Evolutionary conservation across 2,113 vertebrate species (phyloP), one percentile per base, ranked within the genome.

Genomic region (Zapornia atra): DNA sequence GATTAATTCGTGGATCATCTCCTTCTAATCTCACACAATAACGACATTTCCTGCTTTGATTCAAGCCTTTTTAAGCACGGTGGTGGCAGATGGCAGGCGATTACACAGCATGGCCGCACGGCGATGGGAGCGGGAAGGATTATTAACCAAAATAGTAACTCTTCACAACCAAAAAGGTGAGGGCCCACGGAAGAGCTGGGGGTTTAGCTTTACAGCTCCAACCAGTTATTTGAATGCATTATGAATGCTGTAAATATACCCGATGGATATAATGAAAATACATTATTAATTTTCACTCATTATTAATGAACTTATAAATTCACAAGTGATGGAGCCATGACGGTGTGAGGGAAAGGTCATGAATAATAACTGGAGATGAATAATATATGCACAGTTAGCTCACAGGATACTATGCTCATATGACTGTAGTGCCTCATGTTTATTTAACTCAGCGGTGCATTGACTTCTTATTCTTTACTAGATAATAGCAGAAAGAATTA

Each of bases 241-340:
- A 96, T 96, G 89, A 94, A 97, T 90, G 94, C 82, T 94, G 96
- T 97, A 97, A 96, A 97, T 96, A 96, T 26, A 94, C 82, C 89
- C 76, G 59, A 76, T 85, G 68, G 94, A 93, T 96, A 94, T 86
- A 96, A 95, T 48, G 13, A 94, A 96, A 92, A 96, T 97, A 38
- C 81, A 97, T 97, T 97, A 97, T 97, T 97, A 97, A 97, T 96
- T 95, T 68, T 34, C 91, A 91, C 94, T 87, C 82, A 97, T 97
- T 97, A 97, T 97, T 97, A 95, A 97, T 96, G 96, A 95, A 90
- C 86, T 95, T 96, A 96, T 79, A 95, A 89, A 96, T 96, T 94
- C 94, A 94, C 82, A 88, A 97, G 92, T 88, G 95, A 96, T 80
- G 57, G 83, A 95, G 91, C 81, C 92, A 85, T 75, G 79, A 92